phyloP scores from a whole-genome alignment of 2,797 vertebrate species.

The Lycodopsis pacificus region DNA sequence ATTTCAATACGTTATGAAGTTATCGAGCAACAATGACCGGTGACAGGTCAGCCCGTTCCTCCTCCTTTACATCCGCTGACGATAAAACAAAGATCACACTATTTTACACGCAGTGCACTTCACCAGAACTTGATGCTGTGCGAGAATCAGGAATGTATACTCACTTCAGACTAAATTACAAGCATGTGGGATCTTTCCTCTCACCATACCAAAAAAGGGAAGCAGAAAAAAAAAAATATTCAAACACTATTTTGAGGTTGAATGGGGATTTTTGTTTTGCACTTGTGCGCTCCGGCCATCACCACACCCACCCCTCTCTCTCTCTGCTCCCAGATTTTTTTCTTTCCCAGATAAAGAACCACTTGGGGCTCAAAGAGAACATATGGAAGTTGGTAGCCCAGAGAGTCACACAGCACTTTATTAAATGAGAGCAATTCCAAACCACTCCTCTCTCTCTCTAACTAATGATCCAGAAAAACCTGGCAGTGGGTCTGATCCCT shows the following conservation, averaged over 20 bases:
- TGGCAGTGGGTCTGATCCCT: conserved; percentile 76
- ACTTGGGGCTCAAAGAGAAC: conserved; percentile 72
- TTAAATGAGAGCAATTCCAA: conserved; percentile 80
- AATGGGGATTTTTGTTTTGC: conserved; percentile 52
- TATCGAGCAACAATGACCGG: conserved; percentile 15
- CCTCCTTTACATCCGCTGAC: conserved; percentile 6
- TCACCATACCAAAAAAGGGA: conserved; percentile 36
- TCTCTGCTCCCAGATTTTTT: neutral
- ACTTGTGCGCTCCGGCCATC: conserved; percentile 48
- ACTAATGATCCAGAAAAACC: conserved; percentile 77
- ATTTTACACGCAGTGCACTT: conserved; percentile 29
- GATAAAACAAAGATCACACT: conserved; percentile 49
- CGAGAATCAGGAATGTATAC: conserved; percentile 62
- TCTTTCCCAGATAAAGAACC: conserved; percentile 64
- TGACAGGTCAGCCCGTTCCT: conserved; percentile 28
- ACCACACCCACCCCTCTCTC: conserved; percentile 29
- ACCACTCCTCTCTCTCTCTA: conserved; percentile 64
- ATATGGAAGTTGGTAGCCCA: conserved; percentile 78
- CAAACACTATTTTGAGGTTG: conserved; percentile 36
- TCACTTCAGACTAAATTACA: conserved; percentile 64
- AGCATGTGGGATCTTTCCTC: conserved; percentile 67
- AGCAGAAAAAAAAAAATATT: conserved; percentile 19
- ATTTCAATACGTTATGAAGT: conserved; percentile 42
- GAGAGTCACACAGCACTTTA: conserved; percentile 80
- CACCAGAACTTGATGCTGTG: conserved; percentile 45